Evolutionary conservation across 2,888 invertebrate genomes (phyloP).

Genomic region (Dioctria rufipes): DNA sequence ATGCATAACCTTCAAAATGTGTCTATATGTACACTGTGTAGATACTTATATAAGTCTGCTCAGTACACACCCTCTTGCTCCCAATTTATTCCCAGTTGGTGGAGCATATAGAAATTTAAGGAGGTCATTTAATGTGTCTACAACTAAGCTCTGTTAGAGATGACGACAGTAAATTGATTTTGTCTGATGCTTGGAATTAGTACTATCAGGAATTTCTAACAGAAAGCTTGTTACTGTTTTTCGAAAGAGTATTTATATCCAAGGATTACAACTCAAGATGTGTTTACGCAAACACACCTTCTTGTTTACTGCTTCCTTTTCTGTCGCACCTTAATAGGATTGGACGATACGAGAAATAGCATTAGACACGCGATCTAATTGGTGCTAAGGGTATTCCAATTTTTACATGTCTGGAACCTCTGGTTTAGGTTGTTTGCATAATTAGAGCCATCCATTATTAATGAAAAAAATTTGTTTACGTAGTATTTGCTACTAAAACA

Average conservation of each 20-base stretch:
- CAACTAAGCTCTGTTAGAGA: background rate
- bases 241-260: background rate
- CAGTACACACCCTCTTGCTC: conserved; percentile 4
- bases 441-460: too few species aligned
- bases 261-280: background rate
- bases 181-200: background rate
- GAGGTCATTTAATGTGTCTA: conserved; percentile 9
- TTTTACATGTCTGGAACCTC: background rate
- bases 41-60: background rate
- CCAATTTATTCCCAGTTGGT: background rate
- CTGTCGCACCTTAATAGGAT: conserved; percentile 5
- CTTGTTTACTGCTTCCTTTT: background rate
- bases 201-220: conserved; percentile 4
- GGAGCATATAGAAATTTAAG: background rate
- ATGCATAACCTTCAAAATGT: background rate
- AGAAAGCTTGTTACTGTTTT: background rate
- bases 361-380: background rate
- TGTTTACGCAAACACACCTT: background rate
- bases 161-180: conserved; percentile 39
- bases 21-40: background rate
- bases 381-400: background rate
- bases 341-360: background rate
- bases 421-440: too few species aligned
- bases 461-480: too few species aligned
- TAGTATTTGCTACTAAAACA: too few species aligned